These are phyloP conservation scores for Epicauta chinensis DNA, from an alignment of 1,140 invertebrate species.

Conservation along the genomic window DNA sequence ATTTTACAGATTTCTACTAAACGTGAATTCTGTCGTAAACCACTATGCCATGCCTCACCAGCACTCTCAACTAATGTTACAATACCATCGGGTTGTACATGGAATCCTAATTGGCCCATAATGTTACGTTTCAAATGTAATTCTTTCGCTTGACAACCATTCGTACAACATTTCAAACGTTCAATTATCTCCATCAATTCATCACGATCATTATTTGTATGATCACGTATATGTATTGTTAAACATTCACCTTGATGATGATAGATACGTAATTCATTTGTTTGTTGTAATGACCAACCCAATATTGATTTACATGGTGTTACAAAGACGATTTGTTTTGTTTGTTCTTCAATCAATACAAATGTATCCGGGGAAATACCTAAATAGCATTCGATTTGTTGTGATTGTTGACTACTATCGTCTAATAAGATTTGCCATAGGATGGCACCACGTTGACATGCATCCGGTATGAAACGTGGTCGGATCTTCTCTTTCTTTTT, in stretches of 20 bases:
- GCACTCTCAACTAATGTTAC: slow-evolving; percentile 89
- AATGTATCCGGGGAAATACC: slow-evolving; percentile 83
- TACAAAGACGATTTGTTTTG: slow-evolving; percentile 79
- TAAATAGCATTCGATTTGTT: slow-evolving; percentile 71
- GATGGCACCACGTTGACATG: slow-evolving; percentile 63
- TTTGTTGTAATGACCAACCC: slow-evolving; percentile 45
- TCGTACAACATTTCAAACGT: slow-evolving; percentile 63
- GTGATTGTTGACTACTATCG: slow-evolving; percentile 61
- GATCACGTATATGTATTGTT: slow-evolving; percentile 62
- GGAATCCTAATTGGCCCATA: slow-evolving; percentile 86
- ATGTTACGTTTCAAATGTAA: slow-evolving; percentile 60
- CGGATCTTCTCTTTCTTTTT: slow-evolving; percentile 64
- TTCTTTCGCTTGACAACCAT: slow-evolving; percentile 67
- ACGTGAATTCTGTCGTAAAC: slow-evolving; percentile 79
- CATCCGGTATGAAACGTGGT: slow-evolving; percentile 61
- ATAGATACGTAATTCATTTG: slow-evolving; percentile 58
- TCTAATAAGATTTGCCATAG: slow-evolving; percentile 71
- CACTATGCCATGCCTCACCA: slow-evolving; percentile 84
- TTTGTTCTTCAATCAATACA: slow-evolving; percentile 78
- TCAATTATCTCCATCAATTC: slow-evolving; percentile 74
- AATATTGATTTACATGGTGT: slow-evolving; percentile 78
- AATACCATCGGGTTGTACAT: slow-evolving; percentile 92
- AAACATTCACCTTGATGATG: slow-evolving; percentile 81
- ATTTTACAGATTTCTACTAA: slow-evolving; percentile 91
- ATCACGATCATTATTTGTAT: slow-evolving; percentile 59